Conservation (phyloP, 2,888 invertebrate species). For the Lepetodrilus schrolli region DNA sequence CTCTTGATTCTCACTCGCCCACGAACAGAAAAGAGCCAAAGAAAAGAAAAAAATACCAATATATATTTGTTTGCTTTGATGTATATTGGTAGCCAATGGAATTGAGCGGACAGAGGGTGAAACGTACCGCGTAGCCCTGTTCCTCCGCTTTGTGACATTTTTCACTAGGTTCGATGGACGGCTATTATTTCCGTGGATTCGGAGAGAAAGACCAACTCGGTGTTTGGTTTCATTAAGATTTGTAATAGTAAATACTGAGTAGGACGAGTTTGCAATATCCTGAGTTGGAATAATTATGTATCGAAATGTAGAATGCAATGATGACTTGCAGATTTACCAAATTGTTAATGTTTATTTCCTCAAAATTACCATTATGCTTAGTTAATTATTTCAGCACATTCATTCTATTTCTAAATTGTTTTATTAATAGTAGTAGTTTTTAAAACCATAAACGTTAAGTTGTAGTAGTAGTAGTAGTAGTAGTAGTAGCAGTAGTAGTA, state of each 20-base stretch:
- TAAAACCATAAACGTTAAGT: not conserved
- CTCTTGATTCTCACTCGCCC: not conserved
- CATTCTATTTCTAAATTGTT: no score
- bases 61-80: constrained; percentile 9
- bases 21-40: not conserved
- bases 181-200: not conserved
- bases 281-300: not conserved
- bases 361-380: no score
- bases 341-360: no score
- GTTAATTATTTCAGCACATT: no score
- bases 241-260: not conserved
- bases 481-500: not conserved
- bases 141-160: not conserved
- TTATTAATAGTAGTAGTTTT: no score
- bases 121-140: not conserved
- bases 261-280: not conserved
- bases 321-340: no score
- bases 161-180: not conserved
- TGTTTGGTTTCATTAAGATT: not conserved
- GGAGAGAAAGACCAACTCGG: not conserved
- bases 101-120: not conserved
- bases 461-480: not conserved
- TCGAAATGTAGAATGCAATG: not conserved
- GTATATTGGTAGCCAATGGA: not conserved
- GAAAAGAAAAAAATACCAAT: not conserved